Percentiles rank a stretch among this genome's conserved stretches.
phyloP scores from a whole-genome alignment of 1,140 invertebrate species.

The Tribolium madens region DNA sequence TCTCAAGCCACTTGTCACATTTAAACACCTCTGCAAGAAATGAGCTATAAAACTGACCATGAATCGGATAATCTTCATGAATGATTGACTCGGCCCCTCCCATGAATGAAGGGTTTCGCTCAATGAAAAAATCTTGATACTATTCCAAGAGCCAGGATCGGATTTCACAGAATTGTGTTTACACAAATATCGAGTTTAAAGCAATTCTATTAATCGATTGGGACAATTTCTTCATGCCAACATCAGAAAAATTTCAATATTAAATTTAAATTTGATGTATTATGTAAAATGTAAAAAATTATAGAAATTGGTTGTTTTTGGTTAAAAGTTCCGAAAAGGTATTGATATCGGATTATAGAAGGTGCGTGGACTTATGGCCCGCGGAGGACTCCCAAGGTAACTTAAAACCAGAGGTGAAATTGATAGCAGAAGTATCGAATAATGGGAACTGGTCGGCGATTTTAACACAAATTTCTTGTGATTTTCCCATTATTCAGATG shows the following conservation, averaged over 20 bases:
- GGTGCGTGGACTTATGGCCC: slow-evolving; percentile 50
- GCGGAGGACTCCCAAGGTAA: slow-evolving; percentile 50
- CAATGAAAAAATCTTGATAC: background rate
- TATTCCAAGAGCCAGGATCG: background rate
- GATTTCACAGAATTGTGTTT: slow-evolving; percentile 1
- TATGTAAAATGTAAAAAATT: too few species aligned
- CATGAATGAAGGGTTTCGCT: slow-evolving; percentile 59
- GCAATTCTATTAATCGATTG: background rate
- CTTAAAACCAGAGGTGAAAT: slow-evolving; percentile 39
- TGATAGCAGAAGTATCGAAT: slow-evolving; percentile 40
- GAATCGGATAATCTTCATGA: slow-evolving; percentile 49
- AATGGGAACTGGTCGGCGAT: slow-evolving; percentile 38
- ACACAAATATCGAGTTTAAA: background rate
- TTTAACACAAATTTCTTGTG: background rate
- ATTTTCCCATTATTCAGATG: background rate
- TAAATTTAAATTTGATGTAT: background rate
- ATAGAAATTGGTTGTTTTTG: too few species aligned
- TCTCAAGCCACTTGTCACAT: slow-evolving; percentile 17
- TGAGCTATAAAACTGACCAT: slow-evolving; percentile 48
- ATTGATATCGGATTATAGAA: background rate
- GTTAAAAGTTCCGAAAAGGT: background rate
- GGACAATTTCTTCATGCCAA: too few species aligned
- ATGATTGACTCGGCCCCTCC: slow-evolving; percentile 41
- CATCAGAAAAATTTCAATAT: background rate
- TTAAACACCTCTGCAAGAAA: slow-evolving; percentile 32